These are phyloP conservation scores for Ginglymostoma cirratum DNA, from an alignment of 2,113 vertebrate species.

Conservation along the genomic window DNA sequence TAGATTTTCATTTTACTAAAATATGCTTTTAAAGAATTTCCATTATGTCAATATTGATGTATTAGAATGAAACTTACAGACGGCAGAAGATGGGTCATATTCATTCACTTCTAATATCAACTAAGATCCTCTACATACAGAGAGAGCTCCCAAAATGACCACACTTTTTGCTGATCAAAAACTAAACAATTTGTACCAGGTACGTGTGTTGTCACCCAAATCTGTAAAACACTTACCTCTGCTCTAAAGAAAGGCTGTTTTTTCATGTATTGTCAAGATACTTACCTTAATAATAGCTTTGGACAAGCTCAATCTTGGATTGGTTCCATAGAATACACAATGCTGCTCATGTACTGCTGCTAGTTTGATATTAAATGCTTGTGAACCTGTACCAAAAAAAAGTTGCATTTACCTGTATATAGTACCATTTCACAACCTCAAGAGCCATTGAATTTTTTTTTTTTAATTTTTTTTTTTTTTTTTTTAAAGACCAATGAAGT, in stretches of 20 bases:
- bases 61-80: not conserved
- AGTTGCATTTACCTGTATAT: not conserved
- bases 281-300: conserved; percentile 30
- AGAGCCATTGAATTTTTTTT: no score
- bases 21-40: not conserved
- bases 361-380: not conserved
- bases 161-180: not conserved
- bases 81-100: not conserved
- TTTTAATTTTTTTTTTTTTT: no score
- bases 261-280: not conserved
- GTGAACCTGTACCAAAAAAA: not conserved
- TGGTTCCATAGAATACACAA: not conserved
- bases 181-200: not conserved
- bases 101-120: not conserved
- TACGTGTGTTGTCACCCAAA: not conserved
- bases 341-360: not conserved
- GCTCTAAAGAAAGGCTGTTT: not conserved
- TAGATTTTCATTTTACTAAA: not conserved
- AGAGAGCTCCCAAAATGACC: not conserved
- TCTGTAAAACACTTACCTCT: not conserved
- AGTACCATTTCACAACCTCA: not conserved
- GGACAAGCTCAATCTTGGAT: not conserved
- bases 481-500: not conserved
- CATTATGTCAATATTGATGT: not conserved
- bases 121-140: not conserved